Evolutionary conservation across 30 jellyfish, hydroid and myxozoan species (phyloP).

Genomic region (Mastigias papua): DNA sequence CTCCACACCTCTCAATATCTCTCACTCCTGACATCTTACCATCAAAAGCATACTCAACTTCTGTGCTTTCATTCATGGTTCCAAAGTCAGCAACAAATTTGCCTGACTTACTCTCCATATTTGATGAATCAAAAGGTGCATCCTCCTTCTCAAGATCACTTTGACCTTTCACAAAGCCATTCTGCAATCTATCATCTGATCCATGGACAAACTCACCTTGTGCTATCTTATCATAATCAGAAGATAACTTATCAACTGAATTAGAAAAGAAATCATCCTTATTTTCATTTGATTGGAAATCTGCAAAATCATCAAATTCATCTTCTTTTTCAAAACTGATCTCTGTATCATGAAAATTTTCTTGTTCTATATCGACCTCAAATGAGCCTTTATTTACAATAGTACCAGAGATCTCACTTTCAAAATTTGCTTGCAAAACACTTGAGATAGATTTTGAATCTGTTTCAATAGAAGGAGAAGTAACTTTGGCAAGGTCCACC

Average conservation of each 20-base stretch:
- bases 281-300: background rate
- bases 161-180: background rate
- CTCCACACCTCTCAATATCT: background rate
- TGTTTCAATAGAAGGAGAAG: background rate
- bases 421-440: background rate
- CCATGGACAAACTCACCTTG: background rate
- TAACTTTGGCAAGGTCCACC: background rate
- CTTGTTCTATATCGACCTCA: background rate
- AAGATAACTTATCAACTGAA: background rate
- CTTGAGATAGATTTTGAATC: background rate
- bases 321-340: background rate
- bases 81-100: background rate
- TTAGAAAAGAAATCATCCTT: background rate
- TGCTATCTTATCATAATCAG: too few species aligned
- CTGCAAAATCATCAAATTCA: conserved; percentile 31
- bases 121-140: background rate
- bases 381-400: background rate
- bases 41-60: too few species aligned
- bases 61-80: background rate
- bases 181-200: background rate
- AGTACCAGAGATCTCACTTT: background rate
- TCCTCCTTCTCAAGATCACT: background rate
- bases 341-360: background rate
- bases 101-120: background rate
- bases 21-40: background rate